A percentile compares a stretch with the other conserved stretches of the same genome.
Evolutionary conservation across 2,797 vertebrate genomes (phyloP).

Genomic region (Pampus argenteus): DNA sequence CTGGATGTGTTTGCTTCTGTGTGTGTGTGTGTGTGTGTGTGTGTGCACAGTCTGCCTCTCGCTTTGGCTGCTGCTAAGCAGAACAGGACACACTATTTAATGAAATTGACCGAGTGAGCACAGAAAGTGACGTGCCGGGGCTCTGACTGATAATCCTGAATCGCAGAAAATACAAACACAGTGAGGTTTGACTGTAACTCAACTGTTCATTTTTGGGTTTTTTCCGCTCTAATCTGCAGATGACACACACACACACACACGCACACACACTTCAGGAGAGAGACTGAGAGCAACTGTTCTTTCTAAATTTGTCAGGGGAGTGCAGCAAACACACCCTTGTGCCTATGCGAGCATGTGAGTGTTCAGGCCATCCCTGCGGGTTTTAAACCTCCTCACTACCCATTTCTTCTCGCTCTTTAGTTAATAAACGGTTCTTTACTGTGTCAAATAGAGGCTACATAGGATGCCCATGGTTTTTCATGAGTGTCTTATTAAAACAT

Average conservation of each 20-base stretch:
- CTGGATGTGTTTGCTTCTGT: slow-evolving; percentile 45
- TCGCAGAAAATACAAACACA: slow-evolving; percentile 13
- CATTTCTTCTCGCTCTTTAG: slow-evolving; percentile 25
- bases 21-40: slow-evolving; percentile 8
- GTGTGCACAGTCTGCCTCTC: slow-evolving; percentile 52
- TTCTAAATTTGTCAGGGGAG: slow-evolving; percentile 79
- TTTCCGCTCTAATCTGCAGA: slow-evolving; percentile 25
- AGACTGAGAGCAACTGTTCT: slow-evolving; percentile 78
- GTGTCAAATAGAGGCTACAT: slow-evolving; percentile 24
- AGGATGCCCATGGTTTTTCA: slow-evolving; percentile 24
- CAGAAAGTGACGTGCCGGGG: slow-evolving; percentile 3
- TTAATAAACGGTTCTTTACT: slow-evolving; percentile 51
- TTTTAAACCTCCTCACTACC: slow-evolving; percentile 37
- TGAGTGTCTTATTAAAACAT: slow-evolving; percentile 47
- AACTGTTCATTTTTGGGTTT: slow-evolving; percentile 14
- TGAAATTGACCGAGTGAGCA: slow-evolving; percentile 40
- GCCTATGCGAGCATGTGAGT: slow-evolving; percentile 35
- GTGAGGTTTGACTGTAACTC: slow-evolving; percentile 20
- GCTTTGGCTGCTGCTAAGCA: slow-evolving; percentile 65
- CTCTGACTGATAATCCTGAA: slow-evolving; percentile 24
- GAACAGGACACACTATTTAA: slow-evolving; percentile 60
- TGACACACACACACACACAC: slow-evolving; percentile 8
- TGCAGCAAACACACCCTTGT: slow-evolving; percentile 56
- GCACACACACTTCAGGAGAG: slow-evolving; percentile 36
- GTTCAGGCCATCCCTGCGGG: slow-evolving; percentile 43